phyloP scores from a whole-genome alignment of 2,888 invertebrate species.

The Eucera pruinosa region DNA sequence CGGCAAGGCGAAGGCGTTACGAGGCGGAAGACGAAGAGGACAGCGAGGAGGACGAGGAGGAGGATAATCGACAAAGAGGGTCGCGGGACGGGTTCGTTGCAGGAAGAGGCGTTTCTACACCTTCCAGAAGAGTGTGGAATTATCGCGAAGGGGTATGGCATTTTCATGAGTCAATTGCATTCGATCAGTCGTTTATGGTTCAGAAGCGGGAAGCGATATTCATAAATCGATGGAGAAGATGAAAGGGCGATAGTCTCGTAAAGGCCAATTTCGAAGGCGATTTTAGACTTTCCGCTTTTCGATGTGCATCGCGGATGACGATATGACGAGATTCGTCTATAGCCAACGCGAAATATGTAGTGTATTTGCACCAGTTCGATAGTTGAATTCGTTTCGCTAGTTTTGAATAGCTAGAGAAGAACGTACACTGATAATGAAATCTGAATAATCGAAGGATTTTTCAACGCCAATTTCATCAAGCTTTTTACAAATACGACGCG shows the following conservation, averaged over 20 bases:
- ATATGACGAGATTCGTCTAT: no score
- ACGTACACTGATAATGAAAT: no score
- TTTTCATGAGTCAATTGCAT: conserved; percentile 74
- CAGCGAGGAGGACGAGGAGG: conserved; percentile 63
- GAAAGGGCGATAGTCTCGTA: conserved; percentile 25
- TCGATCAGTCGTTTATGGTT: conserved; percentile 69
- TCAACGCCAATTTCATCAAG: no score
- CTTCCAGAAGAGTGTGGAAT: conserved; percentile 78
- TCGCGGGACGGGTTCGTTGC: conserved; percentile 54
- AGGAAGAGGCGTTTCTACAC: conserved; percentile 65
- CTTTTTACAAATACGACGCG: no score
- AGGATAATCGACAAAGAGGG: conserved; percentile 39
- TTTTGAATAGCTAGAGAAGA: no score
- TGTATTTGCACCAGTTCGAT: no score
- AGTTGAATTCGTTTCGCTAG: no score
- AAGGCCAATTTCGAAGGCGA: neutral
- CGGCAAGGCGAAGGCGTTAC: conserved; percentile 57
- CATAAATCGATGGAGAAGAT: conserved; percentile 71
- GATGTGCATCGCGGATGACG: no score
- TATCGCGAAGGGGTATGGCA: conserved; percentile 81
- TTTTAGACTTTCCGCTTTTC: neutral
- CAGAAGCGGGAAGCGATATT: conserved; percentile 70
- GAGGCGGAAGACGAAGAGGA: conserved; percentile 70
- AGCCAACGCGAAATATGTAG: no score
- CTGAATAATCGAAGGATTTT: no score